A percentile compares a stretch with the other conserved stretches of the same genome.
These are phyloP conservation scores for Drosophila triauraria DNA, from an alignment of 1,140 invertebrate genomes.

Conservation along the genomic window DNA sequence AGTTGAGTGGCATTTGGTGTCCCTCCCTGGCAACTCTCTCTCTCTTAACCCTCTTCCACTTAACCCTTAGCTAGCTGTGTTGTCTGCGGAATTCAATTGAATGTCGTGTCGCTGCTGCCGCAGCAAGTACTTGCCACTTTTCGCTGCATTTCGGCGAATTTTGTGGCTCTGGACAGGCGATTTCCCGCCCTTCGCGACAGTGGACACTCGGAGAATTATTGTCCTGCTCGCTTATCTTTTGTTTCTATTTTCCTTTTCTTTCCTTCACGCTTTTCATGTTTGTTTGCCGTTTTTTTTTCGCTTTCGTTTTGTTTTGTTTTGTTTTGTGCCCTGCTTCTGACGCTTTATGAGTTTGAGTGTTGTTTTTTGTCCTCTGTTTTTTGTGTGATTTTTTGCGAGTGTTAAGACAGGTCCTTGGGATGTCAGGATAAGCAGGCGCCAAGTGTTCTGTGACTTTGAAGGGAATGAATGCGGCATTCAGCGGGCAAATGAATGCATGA, in stretches of 20 bases:
- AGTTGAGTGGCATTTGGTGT: conserved; percentile 28
- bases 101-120: background rate
- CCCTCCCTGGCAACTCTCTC: background rate
- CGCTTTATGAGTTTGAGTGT: conserved; percentile 51
- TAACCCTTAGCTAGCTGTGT: background rate
- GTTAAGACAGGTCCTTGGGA: conserved; percentile 49
- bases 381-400: conserved; percentile 16
- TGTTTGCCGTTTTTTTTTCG: conserved; percentile 7
- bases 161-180: conserved; percentile 2
- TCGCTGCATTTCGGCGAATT: conserved; percentile 30
- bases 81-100: conserved; percentile 17
- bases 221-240: conserved; percentile 39
- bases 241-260: conserved; percentile 30
- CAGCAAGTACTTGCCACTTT: conserved; percentile 13
- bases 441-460: conserved; percentile 36
- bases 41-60: background rate
- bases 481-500: conserved; percentile 24
- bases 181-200: conserved; percentile 1
- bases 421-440: conserved; percentile 47
- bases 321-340: conserved; percentile 36
- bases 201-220: conserved; percentile 30
- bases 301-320: conserved; percentile 6
- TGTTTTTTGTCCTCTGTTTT: conserved; percentile 31
- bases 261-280: conserved; percentile 21
- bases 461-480: conserved; percentile 30